A percentile compares a stretch with the other conserved stretches of the same genome.
phyloP scores from a whole-genome alignment of 1,140 invertebrate species.

The Camponotus vicinus region DNA sequence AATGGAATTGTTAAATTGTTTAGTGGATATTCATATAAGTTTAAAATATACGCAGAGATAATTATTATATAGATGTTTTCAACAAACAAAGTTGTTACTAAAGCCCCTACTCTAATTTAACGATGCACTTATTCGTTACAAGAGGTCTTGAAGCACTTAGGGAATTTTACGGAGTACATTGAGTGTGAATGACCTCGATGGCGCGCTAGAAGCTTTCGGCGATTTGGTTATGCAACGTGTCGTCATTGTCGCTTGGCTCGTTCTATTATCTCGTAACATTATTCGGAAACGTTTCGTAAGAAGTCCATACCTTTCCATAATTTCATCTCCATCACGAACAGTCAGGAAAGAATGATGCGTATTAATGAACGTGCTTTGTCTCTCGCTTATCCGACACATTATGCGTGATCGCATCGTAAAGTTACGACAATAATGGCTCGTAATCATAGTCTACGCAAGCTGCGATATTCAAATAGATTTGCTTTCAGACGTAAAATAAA shows the following conservation, averaged over 20 bases:
- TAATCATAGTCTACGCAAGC: slow-evolving; percentile 37
- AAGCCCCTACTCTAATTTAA: slow-evolving; percentile 41
- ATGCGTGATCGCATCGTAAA: slow-evolving; percentile 49
- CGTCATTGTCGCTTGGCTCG: slow-evolving; percentile 3
- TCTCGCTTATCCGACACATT: slow-evolving; percentile 22
- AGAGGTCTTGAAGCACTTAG: slow-evolving; percentile 22
- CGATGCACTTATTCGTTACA: slow-evolving; percentile 9
- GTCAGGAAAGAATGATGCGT: slow-evolving; percentile 55
- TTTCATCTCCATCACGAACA: slow-evolving; percentile 44
- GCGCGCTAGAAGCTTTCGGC: slow-evolving; percentile 40
- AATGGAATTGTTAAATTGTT: too few species aligned
- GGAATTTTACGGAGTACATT: slow-evolving; percentile 22
- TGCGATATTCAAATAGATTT: slow-evolving; percentile 12
- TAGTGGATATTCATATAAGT: too few species aligned
- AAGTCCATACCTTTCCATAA: slow-evolving; percentile 50
- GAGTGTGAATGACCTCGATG: slow-evolving; percentile 50
- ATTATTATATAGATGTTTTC: neutral
- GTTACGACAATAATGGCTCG: slow-evolving; percentile 45
- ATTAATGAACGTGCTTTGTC: slow-evolving; percentile 61
- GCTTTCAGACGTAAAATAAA: slow-evolving; percentile 1
- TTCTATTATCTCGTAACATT: slow-evolving; percentile 22
- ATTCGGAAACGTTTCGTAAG: slow-evolving; percentile 66
- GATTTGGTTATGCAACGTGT: slow-evolving; percentile 45
- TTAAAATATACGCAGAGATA: neutral
- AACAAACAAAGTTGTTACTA: neutral